Conservation (phyloP, 2,797 vertebrate species). For the Xiphorhynchus erythropygius region DNA sequence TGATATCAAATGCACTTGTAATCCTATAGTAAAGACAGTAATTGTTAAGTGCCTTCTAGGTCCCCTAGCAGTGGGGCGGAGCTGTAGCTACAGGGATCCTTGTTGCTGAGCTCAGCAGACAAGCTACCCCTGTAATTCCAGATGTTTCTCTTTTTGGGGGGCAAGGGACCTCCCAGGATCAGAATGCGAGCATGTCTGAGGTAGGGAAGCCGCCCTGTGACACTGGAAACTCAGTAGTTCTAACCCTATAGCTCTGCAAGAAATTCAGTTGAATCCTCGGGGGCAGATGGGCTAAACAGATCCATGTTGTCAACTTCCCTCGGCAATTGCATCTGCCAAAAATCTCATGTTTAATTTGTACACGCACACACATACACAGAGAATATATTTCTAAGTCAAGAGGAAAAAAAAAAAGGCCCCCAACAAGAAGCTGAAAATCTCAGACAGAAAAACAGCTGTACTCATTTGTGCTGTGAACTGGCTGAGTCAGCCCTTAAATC, state of each 20-base stretch:
- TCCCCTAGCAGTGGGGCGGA: constrained; percentile 57
- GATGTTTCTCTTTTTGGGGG: constrained; percentile 55
- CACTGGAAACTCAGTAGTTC: constrained; percentile 44
- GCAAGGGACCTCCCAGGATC: constrained; percentile 62
- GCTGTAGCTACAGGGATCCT: constrained; percentile 39
- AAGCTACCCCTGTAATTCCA: constrained; percentile 65
- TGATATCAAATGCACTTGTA: not conserved
- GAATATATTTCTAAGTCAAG: constrained; percentile 4
- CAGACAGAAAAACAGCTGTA: constrained; percentile 34
- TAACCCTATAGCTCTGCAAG: constrained; percentile 26
- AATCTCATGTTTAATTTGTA: constrained; percentile 9
- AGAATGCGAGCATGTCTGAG: constrained; percentile 53
- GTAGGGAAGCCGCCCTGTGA: constrained; percentile 45
- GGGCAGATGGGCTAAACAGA: constrained; percentile 27
- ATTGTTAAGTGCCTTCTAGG: constrained; percentile 25
- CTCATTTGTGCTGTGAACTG: constrained; percentile 23
- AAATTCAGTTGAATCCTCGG: constrained; percentile 18
- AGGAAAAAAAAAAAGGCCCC: too few species aligned
- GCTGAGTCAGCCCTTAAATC: constrained; percentile 29
- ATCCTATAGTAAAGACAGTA: constrained; percentile 17
- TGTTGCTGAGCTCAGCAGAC: constrained; percentile 73
- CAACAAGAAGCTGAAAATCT: not conserved
- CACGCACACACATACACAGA: not conserved
- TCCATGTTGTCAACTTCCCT: not conserved
- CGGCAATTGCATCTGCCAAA: constrained; percentile 5